These are phyloP conservation scores for Chrosomus eos DNA, from an alignment of 2,797 vertebrate genomes.

Conservation along the genomic window DNA sequence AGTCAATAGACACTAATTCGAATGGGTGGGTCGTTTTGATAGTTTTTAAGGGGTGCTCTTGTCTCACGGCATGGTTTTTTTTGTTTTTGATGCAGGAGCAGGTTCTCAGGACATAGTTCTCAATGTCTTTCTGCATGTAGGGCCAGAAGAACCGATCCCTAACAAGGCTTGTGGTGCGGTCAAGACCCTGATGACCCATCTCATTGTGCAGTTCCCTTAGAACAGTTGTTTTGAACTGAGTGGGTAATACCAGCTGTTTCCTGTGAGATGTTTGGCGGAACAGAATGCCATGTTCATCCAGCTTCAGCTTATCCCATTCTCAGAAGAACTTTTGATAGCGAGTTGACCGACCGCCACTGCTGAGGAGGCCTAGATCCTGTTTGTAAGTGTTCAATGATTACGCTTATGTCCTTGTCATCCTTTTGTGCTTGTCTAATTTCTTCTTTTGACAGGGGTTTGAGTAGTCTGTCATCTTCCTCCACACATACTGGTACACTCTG, in stretches of 20 bases:
- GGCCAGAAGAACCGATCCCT: no score
- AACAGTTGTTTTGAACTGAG: neutral
- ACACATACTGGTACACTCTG: neutral
- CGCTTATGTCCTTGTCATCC: neutral
- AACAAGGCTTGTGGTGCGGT: neutral
- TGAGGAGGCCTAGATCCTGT: neutral
- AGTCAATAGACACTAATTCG: slow-evolving; percentile 27
- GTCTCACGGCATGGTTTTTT: neutral
- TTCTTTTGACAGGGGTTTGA: neutral
- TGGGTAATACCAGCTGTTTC: neutral
- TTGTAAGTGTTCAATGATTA: neutral
- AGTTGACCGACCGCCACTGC: neutral
- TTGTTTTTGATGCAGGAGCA: neutral
- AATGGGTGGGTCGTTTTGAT: slow-evolving; percentile 30
- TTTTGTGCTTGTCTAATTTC: no score
- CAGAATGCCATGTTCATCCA: slow-evolving; percentile 1
- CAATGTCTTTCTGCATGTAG: slow-evolving; percentile 5
- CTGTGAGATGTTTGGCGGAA: neutral
- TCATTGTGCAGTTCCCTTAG: slow-evolving; percentile 14
- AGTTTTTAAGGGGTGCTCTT: slow-evolving; percentile 15
- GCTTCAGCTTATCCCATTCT: neutral
- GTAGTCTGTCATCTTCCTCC: no score
- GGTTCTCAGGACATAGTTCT: neutral
- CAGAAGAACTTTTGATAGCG: neutral
- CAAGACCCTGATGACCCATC: slow-evolving; percentile 12